Conservation (phyloP, 2,797 vertebrate species). For the Clarias laeviceps region DNA sequence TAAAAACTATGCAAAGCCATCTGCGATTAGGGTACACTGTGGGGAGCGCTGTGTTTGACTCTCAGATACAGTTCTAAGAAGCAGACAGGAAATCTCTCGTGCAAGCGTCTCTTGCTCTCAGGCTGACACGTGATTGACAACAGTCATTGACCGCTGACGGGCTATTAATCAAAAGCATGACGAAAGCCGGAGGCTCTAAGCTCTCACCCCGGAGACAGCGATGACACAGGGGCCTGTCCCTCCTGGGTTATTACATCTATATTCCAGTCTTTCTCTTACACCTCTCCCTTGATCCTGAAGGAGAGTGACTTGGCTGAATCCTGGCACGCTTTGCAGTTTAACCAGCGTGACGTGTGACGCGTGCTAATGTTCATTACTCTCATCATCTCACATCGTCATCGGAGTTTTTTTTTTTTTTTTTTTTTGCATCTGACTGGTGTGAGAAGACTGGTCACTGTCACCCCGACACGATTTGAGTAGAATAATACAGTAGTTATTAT, state of each 20-base stretch:
- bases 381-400: conserved; percentile 23
- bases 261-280: conserved; percentile 50
- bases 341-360: neutral
- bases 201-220: conserved; percentile 66
- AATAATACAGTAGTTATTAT: too few species aligned
- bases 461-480: neutral
- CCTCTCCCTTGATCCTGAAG: neutral
- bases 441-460: neutral
- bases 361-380: conserved; percentile 20
- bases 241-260: conserved; percentile 53
- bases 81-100: neutral
- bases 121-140: conserved; percentile 65
- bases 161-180: conserved; percentile 77
- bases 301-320: conserved; percentile 6
- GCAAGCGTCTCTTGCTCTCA: conserved; percentile 53
- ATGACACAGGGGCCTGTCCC: conserved; percentile 35
- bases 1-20: conserved; percentile 7
- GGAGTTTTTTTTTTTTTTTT: neutral
- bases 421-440: neutral
- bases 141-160: conserved; percentile 70
- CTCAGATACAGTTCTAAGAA: neutral
- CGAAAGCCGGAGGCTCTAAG: conserved; percentile 57
- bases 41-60: neutral
- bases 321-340: conserved; percentile 9
- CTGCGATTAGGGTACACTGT: neutral